Evolutionary conservation across 2,888 invertebrate genomes (phyloP).

Genomic region (Ophion costatus): DNA sequence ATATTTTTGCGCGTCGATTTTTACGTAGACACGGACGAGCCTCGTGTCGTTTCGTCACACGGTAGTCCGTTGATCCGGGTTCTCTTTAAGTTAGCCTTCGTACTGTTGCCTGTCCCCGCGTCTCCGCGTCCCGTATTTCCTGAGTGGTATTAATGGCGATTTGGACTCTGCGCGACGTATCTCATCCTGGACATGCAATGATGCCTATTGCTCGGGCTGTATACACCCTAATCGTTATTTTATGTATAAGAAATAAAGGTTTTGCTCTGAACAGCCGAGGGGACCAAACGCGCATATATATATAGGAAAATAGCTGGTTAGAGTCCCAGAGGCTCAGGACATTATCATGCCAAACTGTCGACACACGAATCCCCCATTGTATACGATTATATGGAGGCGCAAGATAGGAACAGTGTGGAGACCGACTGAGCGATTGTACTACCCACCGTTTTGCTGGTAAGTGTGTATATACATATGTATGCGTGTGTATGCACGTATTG

Average conservation of each 20-base stretch:
- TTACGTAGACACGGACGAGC: slow-evolving; percentile 8
- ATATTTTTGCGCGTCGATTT: slow-evolving; percentile 42
- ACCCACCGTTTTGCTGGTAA: slow-evolving; percentile 44
- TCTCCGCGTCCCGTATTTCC: slow-evolving; percentile 16
- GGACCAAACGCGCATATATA: slow-evolving; percentile 7
- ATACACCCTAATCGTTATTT: slow-evolving; percentile 67
- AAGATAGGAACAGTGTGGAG: slow-evolving; percentile 49
- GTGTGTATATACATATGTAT: background rate
- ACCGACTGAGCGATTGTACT: slow-evolving; percentile 51
- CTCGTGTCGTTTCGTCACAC: slow-evolving; percentile 49
- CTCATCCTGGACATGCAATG: slow-evolving; percentile 48
- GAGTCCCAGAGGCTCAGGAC: slow-evolving; percentile 42
- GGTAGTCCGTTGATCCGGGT: slow-evolving; percentile 47
- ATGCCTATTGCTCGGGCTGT: slow-evolving; percentile 47
- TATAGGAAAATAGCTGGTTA: slow-evolving; percentile 17
- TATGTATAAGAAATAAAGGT: slow-evolving; percentile 67
- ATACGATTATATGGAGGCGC: slow-evolving; percentile 58
- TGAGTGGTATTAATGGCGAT: slow-evolving; percentile 64
- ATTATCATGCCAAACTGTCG: slow-evolving; percentile 63
- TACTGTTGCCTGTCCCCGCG: background rate
- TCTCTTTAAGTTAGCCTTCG: slow-evolving; percentile 22
- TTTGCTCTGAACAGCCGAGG: slow-evolving; percentile 37
- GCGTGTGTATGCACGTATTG: background rate
- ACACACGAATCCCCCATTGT: slow-evolving; percentile 62
- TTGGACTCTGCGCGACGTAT: slow-evolving; percentile 45